phyloP scores from a whole-genome alignment of 2,797 vertebrate genomes.

The Prionace glauca region DNA sequence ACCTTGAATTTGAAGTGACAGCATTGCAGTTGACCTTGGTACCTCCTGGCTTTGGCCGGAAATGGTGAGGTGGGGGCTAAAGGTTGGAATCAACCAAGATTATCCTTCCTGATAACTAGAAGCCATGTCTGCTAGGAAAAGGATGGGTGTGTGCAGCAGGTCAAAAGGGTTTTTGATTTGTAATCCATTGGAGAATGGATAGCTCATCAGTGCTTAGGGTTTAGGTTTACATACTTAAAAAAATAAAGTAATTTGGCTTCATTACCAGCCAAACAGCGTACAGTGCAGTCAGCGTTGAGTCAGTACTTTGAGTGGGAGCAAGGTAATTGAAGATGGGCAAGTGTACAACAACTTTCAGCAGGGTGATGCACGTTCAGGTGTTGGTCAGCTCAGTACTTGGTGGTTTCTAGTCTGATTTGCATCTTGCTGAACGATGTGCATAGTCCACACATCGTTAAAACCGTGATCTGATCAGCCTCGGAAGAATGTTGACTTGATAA shows the following conservation, averaged over 20 bases:
- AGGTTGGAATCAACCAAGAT: background rate
- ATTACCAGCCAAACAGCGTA: background rate
- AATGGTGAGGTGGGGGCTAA: background rate
- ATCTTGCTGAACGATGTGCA: background rate
- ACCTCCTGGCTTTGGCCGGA: background rate
- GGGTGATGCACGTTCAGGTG: background rate
- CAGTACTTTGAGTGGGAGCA: background rate
- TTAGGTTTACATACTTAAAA: background rate
- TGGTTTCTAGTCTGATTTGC: background rate
- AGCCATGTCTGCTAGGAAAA: background rate
- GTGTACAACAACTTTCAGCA: background rate
- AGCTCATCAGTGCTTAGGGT: background rate
- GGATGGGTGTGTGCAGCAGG: too few relatives aligned
- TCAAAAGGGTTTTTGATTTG: background rate
- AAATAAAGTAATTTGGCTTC: background rate
- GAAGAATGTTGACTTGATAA: background rate
- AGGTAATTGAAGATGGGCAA: background rate
- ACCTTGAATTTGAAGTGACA: background rate
- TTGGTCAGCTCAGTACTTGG: background rate
- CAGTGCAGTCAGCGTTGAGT: background rate
- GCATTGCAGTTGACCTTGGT: background rate
- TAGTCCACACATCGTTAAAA: background rate
- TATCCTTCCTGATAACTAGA: background rate
- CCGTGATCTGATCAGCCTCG: background rate
- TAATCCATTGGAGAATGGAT: background rate